Percentiles rank a stretch among this genome's conserved stretches.
phyloP scores from a whole-genome alignment of 2,113 vertebrate genomes.

The Cathartes aura region DNA sequence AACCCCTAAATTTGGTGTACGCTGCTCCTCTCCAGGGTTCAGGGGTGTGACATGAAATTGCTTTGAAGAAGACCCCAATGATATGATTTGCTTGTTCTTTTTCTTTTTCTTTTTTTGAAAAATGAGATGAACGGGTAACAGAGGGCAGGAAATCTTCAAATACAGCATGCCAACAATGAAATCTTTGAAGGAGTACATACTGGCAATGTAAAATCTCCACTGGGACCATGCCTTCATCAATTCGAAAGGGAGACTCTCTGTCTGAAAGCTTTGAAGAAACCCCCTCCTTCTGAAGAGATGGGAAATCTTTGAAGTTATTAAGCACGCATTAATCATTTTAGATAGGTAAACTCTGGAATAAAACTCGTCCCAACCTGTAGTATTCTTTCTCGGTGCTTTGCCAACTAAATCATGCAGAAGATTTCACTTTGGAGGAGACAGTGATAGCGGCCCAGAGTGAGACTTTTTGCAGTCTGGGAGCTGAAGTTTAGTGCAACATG shows the following conservation, averaged over 20 bases:
- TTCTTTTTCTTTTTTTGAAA: neutral
- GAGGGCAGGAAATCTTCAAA: conserved; percentile 62
- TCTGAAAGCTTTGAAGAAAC: conserved; percentile 64
- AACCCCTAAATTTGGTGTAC: neutral
- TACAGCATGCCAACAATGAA: conserved; percentile 58
- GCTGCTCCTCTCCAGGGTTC: neutral
- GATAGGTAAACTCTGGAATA: conserved; percentile 64
- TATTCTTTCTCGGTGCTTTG: neutral
- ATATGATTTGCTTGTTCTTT: neutral
- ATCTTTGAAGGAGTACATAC: conserved; percentile 61
- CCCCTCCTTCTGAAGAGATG: conserved; percentile 44
- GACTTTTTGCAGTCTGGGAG: neutral
- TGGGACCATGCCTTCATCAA: conserved; percentile 64
- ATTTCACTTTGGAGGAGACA: neutral
- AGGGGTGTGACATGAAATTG: neutral
- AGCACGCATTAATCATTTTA: conserved; percentile 64
- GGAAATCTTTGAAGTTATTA: conserved; percentile 71
- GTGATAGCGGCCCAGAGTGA: neutral
- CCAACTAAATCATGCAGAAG: neutral
- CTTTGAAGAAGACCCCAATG: conserved; percentile 53
- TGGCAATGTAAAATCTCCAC: conserved; percentile 45
- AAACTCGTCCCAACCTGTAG: neutral
- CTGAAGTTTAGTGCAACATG: neutral
- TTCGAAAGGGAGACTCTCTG: conserved; percentile 39
- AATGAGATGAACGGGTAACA: conserved; percentile 49